phyloP scores from a whole-genome alignment of 2,888 invertebrate genomes.

The Eilema caniola region DNA sequence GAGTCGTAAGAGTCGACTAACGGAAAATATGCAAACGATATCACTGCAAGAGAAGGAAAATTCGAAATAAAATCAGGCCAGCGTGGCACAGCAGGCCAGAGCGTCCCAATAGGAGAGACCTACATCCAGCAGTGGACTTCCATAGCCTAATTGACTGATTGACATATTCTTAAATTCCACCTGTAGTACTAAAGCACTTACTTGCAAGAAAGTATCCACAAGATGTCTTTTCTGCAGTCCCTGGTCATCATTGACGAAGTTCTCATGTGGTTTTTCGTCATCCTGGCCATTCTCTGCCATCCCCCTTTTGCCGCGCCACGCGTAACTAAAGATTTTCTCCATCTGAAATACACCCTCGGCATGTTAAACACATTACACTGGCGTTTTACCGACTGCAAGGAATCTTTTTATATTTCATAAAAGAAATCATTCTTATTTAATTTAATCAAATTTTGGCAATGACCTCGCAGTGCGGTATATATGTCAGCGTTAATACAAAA shows the following conservation, averaged over 20 bases:
- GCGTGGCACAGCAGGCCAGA: too few species aligned
- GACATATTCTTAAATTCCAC: too few species aligned
- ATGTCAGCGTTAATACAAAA: neutral
- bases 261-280: constrained; percentile 78
- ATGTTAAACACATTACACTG: constrained; percentile 1
- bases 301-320: constrained; percentile 95
- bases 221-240: constrained; percentile 88
- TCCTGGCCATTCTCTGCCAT: constrained; percentile 70
- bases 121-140: too few species aligned
- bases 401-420: neutral
- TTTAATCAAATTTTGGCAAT: too few species aligned
- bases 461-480: neutral
- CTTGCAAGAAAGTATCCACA: constrained; percentile 95
- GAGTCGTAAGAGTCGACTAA: too few species aligned
- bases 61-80: too few species aligned
- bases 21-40: too few species aligned
- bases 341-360: constrained; percentile 87
- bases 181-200: too few species aligned
- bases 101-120: too few species aligned
- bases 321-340: constrained; percentile 97
- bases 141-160: too few species aligned
- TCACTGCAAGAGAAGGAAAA: too few species aligned
- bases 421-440: too few species aligned
- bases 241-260: constrained; percentile 92
- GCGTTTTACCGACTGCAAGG: neutral